Percentiles rank a stretch among this genome's conserved stretches.
Evolutionary conservation across 2,888 invertebrate genomes (phyloP).

Genomic region (Meta bourneti): DNA sequence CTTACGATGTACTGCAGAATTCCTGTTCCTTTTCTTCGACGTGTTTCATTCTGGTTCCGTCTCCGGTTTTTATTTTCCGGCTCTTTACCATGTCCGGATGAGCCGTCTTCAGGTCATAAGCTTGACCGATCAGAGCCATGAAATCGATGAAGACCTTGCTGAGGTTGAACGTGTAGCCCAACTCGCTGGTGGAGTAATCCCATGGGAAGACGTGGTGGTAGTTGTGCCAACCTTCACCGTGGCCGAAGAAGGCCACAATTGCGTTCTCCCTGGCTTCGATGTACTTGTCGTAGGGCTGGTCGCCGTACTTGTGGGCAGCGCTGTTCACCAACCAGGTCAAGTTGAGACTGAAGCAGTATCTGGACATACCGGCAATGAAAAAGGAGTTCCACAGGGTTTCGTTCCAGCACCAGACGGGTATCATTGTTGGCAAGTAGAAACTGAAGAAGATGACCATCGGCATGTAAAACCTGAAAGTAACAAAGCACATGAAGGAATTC

Average conservation of each 20-base stretch:
- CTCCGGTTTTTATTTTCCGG: conserved; percentile 70
- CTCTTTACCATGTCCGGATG: conserved; percentile 64
- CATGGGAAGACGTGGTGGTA: conserved; percentile 80
- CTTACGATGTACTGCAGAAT: conserved; percentile 18
- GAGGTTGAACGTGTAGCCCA: conserved; percentile 80
- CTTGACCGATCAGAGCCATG: conserved; percentile 80
- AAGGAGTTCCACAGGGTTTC: conserved; percentile 90
- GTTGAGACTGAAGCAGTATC: conserved; percentile 86
- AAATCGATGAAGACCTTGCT: conserved; percentile 81
- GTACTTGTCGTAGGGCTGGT: conserved; percentile 81
- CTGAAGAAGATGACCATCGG: conserved; percentile 78
- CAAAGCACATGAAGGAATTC: background rate
- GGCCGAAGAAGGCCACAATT: conserved; percentile 80
- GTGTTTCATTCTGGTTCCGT: conserved; percentile 63
- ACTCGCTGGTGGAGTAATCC: conserved; percentile 80
- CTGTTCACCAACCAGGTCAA: conserved; percentile 84
- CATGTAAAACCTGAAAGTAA: conserved; percentile 76
- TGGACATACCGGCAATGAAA: conserved; percentile 88
- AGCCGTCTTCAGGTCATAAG: conserved; percentile 78
- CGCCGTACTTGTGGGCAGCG: conserved; percentile 82
- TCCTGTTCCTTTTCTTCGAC: conserved; percentile 32
- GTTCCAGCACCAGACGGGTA: conserved; percentile 91
- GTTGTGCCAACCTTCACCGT: conserved; percentile 80
- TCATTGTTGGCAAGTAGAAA: conserved; percentile 84
- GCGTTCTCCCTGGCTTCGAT: conserved; percentile 81